phyloP scores from a whole-genome alignment of 2,797 vertebrate species.

The Onychomys leucogaster region DNA sequence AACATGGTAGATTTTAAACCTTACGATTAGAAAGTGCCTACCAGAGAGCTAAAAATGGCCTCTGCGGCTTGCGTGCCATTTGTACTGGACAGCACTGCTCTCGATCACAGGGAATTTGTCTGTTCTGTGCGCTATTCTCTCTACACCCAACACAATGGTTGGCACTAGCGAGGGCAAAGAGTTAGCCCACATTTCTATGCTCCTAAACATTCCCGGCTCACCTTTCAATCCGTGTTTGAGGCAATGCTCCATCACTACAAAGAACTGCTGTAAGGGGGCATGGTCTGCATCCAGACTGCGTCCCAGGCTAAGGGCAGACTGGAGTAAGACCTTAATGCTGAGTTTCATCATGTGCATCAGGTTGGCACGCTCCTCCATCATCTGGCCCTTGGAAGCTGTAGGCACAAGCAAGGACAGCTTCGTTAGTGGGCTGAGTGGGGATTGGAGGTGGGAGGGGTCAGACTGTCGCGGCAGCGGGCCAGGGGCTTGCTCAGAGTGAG shows the following conservation, averaged over 20 bases:
- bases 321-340: conserved; percentile 96
- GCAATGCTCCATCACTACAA: conserved; percentile 97
- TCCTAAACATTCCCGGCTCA: conserved; percentile 80
- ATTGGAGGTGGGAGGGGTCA: not conserved
- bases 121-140: not conserved
- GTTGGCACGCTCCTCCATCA: conserved; percentile 95
- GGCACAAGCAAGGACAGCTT: not conserved
- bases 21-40: not conserved
- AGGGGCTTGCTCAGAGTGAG: not conserved
- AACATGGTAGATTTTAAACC: not conserved
- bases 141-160: not conserved
- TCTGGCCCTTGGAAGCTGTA: conserved; percentile 88
- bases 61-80: not conserved
- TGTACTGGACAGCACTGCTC: not conserved
- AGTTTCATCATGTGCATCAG: conserved; percentile 99
- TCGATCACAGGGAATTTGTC: not conserved
- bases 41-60: not conserved
- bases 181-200: not conserved
- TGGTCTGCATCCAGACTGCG: conserved; percentile 96
- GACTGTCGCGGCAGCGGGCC: accelerated
- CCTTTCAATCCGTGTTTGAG: conserved; percentile 98
- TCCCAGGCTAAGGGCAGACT: conserved; percentile 96
- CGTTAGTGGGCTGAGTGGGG: not conserved
- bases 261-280: conserved; percentile 98
- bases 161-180: not conserved